Evolutionary conservation across 2,113 vertebrate genomes (phyloP), one percentile per base, ranked within the genome.

Genomic region (Calidris pugnax): DNA sequence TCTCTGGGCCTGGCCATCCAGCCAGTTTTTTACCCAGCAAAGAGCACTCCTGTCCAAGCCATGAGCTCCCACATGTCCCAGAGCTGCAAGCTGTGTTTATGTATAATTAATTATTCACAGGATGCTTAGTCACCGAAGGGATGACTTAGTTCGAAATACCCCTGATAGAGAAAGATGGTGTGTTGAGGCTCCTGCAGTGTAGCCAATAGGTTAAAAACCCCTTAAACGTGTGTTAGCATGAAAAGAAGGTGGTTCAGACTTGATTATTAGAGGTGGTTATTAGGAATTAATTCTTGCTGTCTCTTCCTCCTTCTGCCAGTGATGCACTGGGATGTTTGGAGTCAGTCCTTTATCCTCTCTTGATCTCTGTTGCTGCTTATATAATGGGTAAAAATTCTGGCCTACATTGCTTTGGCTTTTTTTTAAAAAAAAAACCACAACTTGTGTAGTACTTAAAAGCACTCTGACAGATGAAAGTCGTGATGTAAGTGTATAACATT

Each of bases 361-460:
- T 89, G 43, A 50, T 85, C 67, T 88, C 13, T 64, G 9, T 76
- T 93, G 67, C 66, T 81, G 48, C 77, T 97, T 95, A 93, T 48
- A 26, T 93, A 93, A 94, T 28, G 21, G 60, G 6, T 45, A 91
- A 28, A 55, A 76, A 30, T 87, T 84, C 30, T 78, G 84, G 20
- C 76, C 76, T 89, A 43, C 30, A n/a, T 85, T 80, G 47, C 72
- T 86, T 77, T 51, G 41, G 5, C 6, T 85, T 87, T 62, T 63
- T 48, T n/a, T n/a, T n/a, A n/a, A n/a, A 48, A 50, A 50, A 50
- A 50, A 50, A 5, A 87, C 26, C 60, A 22, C 19, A 87, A n/a
- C 73, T 82, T 64, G 9, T 41, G 14, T 64, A 51, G 62, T 88
- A 27, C 33, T 45, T 90, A 66, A 90, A 95, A 95, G 64, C 64